A percentile compares a stretch with the other conserved stretches of the same genome.
These are phyloP conservation scores for Euphonia xanthogaster DNA, from an alignment of 2,797 vertebrate species.

Conservation along the genomic window DNA sequence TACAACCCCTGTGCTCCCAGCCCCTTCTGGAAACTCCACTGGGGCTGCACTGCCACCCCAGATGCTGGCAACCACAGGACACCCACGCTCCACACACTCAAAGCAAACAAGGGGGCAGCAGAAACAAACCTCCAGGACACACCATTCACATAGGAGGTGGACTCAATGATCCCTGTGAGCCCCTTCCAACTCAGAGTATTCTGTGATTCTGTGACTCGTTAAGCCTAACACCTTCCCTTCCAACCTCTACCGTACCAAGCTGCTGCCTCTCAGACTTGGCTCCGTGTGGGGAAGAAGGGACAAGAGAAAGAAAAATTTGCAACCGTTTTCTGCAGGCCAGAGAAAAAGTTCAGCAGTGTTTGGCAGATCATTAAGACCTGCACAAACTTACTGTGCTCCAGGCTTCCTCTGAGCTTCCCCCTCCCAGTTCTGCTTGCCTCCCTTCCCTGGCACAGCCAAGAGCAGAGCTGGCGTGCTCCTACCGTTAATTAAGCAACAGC, in stretches of 20 bases:
- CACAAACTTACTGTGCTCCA: not conserved
- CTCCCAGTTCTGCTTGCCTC: not conserved
- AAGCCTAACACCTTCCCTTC: not conserved
- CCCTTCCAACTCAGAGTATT: not conserved
- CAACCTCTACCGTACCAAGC: not conserved
- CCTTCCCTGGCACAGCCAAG: not conserved
- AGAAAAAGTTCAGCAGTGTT: not conserved
- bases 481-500: conserved; percentile 27
- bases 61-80: not conserved
- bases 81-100: not conserved
- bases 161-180: not conserved
- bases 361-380: not conserved
- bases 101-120: not conserved
- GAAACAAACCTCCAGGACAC: not conserved
- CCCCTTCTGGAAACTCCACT: not conserved
- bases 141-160: not conserved
- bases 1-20: not conserved
- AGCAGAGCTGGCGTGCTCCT: not conserved
- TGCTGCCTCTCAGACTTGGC: not conserved
- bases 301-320: not conserved
- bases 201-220: not conserved
- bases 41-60: not conserved
- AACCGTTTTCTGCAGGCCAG: not conserved
- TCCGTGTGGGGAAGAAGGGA: not conserved
- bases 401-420: conserved; percentile 16